phyloP scores from a whole-genome alignment of 1,140 invertebrate species.

The Choristoneura fumiferana region DNA sequence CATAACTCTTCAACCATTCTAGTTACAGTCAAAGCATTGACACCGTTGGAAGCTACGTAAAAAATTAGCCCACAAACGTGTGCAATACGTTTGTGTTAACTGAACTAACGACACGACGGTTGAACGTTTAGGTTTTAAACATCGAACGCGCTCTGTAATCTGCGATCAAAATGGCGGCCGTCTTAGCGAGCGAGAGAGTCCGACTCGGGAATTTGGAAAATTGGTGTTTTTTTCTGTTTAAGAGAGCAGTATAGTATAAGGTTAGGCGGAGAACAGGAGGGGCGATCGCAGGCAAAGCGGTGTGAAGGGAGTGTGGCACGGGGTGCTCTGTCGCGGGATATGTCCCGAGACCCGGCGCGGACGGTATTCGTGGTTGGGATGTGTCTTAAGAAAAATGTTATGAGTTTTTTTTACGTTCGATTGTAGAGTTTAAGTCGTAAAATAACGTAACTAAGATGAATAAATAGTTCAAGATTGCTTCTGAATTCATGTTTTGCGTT shows the following conservation, averaged over 20 bases:
- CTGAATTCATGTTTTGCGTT: too few species aligned
- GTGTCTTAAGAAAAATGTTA: neutral
- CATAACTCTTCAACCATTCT: conserved; percentile 23
- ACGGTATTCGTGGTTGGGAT: neutral
- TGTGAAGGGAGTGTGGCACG: conserved; percentile 67
- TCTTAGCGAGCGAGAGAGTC: conserved; percentile 74
- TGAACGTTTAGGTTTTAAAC: conserved; percentile 65
- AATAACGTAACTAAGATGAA: too few species aligned
- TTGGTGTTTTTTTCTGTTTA: conserved; percentile 75
- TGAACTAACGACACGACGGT: conserved; percentile 40
- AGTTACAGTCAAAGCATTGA: neutral
- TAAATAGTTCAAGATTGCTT: too few species aligned
- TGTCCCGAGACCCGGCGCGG: conserved; percentile 36
- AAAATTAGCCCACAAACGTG: conserved; percentile 70
- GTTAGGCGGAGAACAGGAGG: conserved; percentile 61
- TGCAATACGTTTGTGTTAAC: conserved; percentile 60
- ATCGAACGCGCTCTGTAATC: conserved; percentile 64
- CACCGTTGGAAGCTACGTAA: conserved; percentile 56
- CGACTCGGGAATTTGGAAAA: conserved; percentile 75
- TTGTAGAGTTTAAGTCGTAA: conserved; percentile 7
- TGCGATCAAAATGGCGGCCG: conserved; percentile 77
- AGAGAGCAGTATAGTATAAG: conserved; percentile 76
- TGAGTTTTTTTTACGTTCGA: too few species aligned
- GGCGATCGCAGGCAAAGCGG: conserved; percentile 64
- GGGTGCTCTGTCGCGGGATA: conserved; percentile 32